These are phyloP conservation scores for Dryobates pubescens DNA, from an alignment of 2,797 vertebrate genomes.

Conservation along the genomic window DNA sequence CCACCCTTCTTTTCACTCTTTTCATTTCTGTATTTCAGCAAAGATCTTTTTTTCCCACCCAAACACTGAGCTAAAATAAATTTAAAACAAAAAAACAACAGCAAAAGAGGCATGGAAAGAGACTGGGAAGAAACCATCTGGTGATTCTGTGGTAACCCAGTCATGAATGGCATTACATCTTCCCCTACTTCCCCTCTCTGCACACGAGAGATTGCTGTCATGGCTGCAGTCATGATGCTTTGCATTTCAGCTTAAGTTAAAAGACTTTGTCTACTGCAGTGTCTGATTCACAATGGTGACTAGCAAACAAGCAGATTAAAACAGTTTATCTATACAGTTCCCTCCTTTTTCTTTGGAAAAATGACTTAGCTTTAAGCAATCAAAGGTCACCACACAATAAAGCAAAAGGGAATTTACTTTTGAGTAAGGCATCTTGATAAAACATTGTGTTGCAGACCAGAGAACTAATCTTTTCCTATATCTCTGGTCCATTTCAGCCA, in stretches of 20 bases:
- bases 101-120: accelerated
- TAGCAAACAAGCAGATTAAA: neutral
- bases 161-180: neutral
- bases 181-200: accelerated
- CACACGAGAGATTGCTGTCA: neutral
- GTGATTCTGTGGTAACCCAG: neutral
- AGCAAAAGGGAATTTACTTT: neutral
- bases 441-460: neutral
- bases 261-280: neutral
- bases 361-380: neutral
- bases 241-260: neutral
- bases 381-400: accelerated
- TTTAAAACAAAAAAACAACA: neutral
- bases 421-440: neutral
- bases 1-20: neutral
- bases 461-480: neutral
- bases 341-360: neutral
- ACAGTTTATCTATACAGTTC: neutral
- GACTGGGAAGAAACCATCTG: neutral
- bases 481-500: neutral
- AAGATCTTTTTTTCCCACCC: accelerated
- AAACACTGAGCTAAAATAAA: neutral
- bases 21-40: neutral
- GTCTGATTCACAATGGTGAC: neutral
- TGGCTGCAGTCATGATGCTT: accelerated